Base-by-base conservation (phyloP, 2,113 vertebrate genomes). In the Oryzias curvinotus region DNA sequence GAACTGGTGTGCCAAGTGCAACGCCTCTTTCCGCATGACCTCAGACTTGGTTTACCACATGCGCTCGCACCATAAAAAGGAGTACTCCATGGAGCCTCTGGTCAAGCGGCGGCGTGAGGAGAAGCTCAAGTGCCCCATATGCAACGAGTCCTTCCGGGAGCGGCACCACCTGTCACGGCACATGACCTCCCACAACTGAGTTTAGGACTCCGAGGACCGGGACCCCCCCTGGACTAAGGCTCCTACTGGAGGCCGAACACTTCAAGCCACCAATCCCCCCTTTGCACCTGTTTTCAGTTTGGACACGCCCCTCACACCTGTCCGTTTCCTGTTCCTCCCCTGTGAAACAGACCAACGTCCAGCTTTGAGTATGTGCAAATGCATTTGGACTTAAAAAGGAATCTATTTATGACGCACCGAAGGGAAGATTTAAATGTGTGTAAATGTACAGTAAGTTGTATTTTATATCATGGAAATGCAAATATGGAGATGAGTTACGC, bases 1-100 rank as follows among this genome's bases (percentile, higher is more conserved):
- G 91, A 98, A 98, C 92, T 98, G 96, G 96, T 98, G 96, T 65
- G 96, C 96, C 84, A 98, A 98, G 85, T 98, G 96, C 90, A 98
- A 98, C 78, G 96, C 96, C 64, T 98, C 97, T 16, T 98, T 98
- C 88, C 95, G 97, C 85, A 98, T 98, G 97, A 98, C 97, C 69
- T 98, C 96, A 48, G 97, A 98, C 93, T 90, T 98, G 75, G 97
- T 98, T 13, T 98, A 98, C 92, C 96, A 98, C 92, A 98, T 98
- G 97, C 88, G 97, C 49, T 98, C 97, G 16, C 97, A 98, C 77
- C 97, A 98, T 92, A 98, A 98, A 83, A 98, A 98, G 91, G 97
- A 98, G 76, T 98, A 89, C 41, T 82, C 96, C 25, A 92, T 98
- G 92, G 96, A 98, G 89, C 96, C 96, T 4, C 77, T 98, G 67